These are phyloP conservation scores for Ophiothrix spiculata DNA, from an alignment of 35 echinoderm and acorn worm species.

Conservation along the genomic window DNA sequence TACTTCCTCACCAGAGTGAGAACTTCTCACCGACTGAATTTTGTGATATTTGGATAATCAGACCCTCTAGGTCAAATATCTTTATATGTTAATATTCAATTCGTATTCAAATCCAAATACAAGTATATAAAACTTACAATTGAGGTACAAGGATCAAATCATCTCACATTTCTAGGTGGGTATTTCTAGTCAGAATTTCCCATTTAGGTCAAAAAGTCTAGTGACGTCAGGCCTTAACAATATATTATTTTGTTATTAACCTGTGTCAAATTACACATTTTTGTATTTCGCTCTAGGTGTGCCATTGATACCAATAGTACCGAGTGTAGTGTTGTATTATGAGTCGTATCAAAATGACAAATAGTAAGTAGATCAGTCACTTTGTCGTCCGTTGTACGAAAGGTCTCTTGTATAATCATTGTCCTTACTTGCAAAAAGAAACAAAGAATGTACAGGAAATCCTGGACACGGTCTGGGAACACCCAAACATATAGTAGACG, in stretches of 20 bases:
- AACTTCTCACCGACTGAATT: no score
- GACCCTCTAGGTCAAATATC: no score
- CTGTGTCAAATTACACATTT: not conserved
- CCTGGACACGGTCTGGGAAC: no score
- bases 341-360: not conserved
- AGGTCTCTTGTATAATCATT: not conserved
- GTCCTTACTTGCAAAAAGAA: not conserved
- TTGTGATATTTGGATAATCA: no score
- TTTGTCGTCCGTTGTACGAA: not conserved
- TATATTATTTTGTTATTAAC: not conserved
- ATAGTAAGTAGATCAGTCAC: not conserved
- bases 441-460: not conserved
- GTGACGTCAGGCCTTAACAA: not conserved
- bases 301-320: not conserved
- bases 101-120: no score
- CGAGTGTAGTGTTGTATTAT: not conserved
- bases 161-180: not conserved
- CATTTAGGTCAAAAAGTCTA: not conserved
- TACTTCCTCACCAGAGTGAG: no score
- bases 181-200: not conserved
- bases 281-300: not conserved
- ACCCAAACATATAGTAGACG: no score
- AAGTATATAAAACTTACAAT: not conserved
- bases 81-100: no score
- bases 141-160: not conserved